Evolutionary conservation across 1,140 invertebrate species (phyloP), one percentile per base, ranked within the genome.

Genomic region (Muscidifurax raptorellus): DNA sequence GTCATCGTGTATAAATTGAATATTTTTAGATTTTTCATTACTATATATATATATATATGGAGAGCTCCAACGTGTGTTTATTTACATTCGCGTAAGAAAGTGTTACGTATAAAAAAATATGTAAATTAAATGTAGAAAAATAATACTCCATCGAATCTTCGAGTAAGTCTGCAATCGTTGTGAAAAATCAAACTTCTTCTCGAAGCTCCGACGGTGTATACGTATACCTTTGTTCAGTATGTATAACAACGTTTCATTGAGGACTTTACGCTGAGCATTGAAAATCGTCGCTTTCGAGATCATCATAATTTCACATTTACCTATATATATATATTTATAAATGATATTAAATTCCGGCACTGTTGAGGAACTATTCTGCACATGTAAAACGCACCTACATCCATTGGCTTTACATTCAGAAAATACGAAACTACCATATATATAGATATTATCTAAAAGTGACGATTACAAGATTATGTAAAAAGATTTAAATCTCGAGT

Each of bases 271-370:
- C 9, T 76, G 27, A 27, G 44, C 47, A 52, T 64, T 59, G 22
- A 77, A 77, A 59, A 59, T 59, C 47, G 28, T 77, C 47, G 75
- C 47, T 77, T 77, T 64, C 47, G 47, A 77, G 28, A 77, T 77
- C 75, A 64, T 77, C 15, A 30, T 22, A 77, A 59, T 64, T 59
- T 77, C 5, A 59, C 10, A 36, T 13, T 52, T 52, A 52, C 47
- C 47, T 5, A 52, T 52, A 52, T 52, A 47, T 47, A 47, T 47
- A 52, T 52, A 40, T 72, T 36, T 72, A 22, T 15, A 2, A 32
- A 72, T 15, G 3, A 36, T 72, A 75, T 25, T 15, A 1, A 64
- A 59, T 10, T 59, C n/a, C 6, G 9, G 75, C 75, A 77, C 75
- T 77, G 47, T 77, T 77, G 52, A 77, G 0, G 32, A 77, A 59